Evolutionary conservation across 2,888 invertebrate species (phyloP), one percentile per base, ranked within the genome.

Genomic region (Pristionchus exspectatus): DNA sequence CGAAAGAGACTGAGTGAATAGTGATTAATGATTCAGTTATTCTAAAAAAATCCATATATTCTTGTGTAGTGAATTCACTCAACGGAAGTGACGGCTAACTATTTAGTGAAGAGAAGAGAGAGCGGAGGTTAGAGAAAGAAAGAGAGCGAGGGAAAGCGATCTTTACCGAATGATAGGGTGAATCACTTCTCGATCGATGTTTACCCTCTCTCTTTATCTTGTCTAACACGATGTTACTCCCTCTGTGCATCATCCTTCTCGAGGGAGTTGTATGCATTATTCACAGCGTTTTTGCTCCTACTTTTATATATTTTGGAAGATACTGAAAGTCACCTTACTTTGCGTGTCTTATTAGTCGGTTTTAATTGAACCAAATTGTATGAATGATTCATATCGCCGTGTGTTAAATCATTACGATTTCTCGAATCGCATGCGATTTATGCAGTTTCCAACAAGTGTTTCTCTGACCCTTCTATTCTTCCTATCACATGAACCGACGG

Each of bases 151-250:
- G 5, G 44, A 44, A 16, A 38, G 38, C 24, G 74, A 18, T 77
- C 77, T 77, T 77, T 77, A 77, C 77, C 77, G 77, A 77, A 77
- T 44, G 44, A 38, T 38, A 44, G 77, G 12, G 16, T 24, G 38
- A 44, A 24, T 33, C 77, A 33, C n/a, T 2, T 5, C 21, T n/a
- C 77, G 21, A 77, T 77, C 77, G 77, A 77, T 77, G 77, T 77
- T 77, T 77, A 77, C 77, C 77, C 33, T 38, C 44, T 69, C 27
- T n/a, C 27, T 27, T 9, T 69, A 18, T 18, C 69, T 21, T 27
- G 69, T 69, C 69, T 69, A 69, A 69, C 69, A 69, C 69, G 30
- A 69, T 69, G 18, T 59, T 59, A 18, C 27, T 27, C 14, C 30
- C 69, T 69, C n/a, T 69, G 14, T 69, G 27, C 30, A n/a, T 30